phyloP scores from a whole-genome alignment of 2,888 invertebrate species.

The Epistrophella euchroma region DNA sequence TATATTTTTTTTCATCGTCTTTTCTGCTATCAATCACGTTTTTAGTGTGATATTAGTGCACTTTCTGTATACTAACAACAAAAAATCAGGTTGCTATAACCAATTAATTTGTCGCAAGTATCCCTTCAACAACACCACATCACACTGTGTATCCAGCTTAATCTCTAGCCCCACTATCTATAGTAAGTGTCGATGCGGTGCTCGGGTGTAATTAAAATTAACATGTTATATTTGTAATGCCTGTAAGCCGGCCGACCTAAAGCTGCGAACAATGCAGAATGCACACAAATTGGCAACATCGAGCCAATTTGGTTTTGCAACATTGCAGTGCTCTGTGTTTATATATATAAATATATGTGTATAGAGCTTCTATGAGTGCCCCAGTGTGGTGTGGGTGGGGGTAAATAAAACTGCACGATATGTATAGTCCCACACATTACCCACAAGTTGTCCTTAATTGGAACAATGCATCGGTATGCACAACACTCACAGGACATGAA shows the following conservation, averaged over 20 bases:
- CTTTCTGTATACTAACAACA: constrained; percentile 42
- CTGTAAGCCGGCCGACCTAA: constrained; percentile 62
- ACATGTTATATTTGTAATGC: constrained; percentile 76
- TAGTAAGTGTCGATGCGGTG: constrained; percentile 58
- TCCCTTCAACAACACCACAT: constrained; percentile 55
- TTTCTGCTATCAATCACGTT: constrained; percentile 56
- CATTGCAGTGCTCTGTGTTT: constrained; percentile 10
- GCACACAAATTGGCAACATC: constrained; percentile 72
- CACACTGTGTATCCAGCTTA: constrained; percentile 52
- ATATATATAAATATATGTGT: neutral
- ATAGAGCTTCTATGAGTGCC: too few species aligned
- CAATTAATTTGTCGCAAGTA: constrained; percentile 74
- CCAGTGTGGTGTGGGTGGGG: neutral
- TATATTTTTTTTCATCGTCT: constrained; percentile 25
- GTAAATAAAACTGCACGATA: constrained; percentile 2
- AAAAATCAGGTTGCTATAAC: constrained; percentile 54
- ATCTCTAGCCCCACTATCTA: constrained; percentile 59
- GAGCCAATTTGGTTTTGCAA: constrained; percentile 44
- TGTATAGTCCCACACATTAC: neutral
- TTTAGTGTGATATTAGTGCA: constrained; percentile 21
- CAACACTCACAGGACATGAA: constrained; percentile 60
- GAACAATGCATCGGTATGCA: constrained; percentile 75
- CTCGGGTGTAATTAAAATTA: constrained; percentile 72
- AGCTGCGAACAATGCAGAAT: constrained; percentile 74
- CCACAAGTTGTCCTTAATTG: constrained; percentile 67